Evolutionary conservation across 2,888 invertebrate species (phyloP).

Genomic region (Sinopyrophorus schimmeli): DNA sequence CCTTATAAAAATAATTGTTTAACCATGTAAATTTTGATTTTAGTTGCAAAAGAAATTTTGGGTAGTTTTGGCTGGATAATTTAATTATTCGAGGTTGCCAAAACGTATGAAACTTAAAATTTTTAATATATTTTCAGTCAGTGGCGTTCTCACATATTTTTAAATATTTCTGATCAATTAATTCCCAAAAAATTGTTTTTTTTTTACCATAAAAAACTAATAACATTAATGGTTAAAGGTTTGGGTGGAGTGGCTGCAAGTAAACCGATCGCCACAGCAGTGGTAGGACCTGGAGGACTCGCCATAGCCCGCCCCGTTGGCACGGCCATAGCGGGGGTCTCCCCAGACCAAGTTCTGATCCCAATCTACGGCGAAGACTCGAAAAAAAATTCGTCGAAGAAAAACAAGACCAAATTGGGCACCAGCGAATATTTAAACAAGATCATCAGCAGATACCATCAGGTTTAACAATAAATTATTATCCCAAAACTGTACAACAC

Average conservation of each 20-base stretch:
- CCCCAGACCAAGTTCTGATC: conserved; percentile 56
- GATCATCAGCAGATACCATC: conserved; percentile 52
- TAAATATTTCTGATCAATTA: too few species aligned
- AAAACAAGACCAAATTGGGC: conserved; percentile 19
- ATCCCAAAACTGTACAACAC: too few species aligned
- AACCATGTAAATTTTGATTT: too few species aligned
- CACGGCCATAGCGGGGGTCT: conserved; percentile 75
- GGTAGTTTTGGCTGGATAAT: too few species aligned
- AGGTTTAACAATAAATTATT: conserved; percentile 23
- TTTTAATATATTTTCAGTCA: too few species aligned
- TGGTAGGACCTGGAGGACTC: conserved; percentile 69
- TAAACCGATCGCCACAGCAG: conserved; percentile 71
- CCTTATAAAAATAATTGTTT: conserved; percentile 8
- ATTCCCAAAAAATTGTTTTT: too few species aligned
- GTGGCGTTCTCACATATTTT: too few species aligned
- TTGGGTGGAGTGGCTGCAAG: conserved; percentile 73
- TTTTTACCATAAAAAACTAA: too few species aligned
- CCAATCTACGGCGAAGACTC: conserved; percentile 41
- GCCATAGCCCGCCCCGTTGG: conserved; percentile 73
- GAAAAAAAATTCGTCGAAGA: conserved; percentile 31
- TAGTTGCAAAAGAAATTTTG: too few species aligned
- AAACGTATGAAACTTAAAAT: too few species aligned
- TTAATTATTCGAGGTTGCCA: too few species aligned
- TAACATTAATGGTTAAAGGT: conserved; percentile 61
- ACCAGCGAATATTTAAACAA: conserved; percentile 47